These are phyloP conservation scores for Ditula angustiorana DNA, from an alignment of 2,888 invertebrate genomes.

Conservation along the genomic window DNA sequence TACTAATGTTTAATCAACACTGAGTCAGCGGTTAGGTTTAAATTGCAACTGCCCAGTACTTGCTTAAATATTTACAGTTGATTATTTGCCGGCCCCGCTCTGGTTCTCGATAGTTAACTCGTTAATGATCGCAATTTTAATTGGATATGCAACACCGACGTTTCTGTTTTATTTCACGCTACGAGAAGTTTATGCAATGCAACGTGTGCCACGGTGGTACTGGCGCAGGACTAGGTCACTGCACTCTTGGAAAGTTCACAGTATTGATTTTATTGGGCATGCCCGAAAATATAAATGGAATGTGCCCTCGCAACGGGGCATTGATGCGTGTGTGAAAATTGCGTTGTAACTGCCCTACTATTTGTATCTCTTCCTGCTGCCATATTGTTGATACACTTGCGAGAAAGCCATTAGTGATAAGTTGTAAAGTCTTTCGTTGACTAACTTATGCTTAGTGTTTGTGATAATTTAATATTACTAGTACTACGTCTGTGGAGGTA, in stretches of 20 bases:
- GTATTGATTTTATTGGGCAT: slow-evolving; percentile 85
- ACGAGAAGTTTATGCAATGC: slow-evolving; percentile 64
- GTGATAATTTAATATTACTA: no score
- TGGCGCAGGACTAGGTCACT: slow-evolving; percentile 77
- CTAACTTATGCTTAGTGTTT: no score
- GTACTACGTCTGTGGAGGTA: not conserved
- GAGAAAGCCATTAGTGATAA: no score
- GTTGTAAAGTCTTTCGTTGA: no score
- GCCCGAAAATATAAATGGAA: slow-evolving; percentile 83
- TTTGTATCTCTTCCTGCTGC: slow-evolving; percentile 13
- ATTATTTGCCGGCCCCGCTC: slow-evolving; percentile 6
- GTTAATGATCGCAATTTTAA: slow-evolving; percentile 48
- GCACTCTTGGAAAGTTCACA: slow-evolving; percentile 81
- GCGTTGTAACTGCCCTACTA: slow-evolving; percentile 27
- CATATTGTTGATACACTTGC: no score
- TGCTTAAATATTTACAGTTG: slow-evolving; percentile 19
- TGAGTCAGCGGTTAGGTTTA: not conserved
- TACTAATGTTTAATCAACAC: not conserved
- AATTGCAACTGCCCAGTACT: not conserved
- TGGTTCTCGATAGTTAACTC: slow-evolving; percentile 2
- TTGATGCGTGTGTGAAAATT: slow-evolving; percentile 48
- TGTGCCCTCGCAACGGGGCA: slow-evolving; percentile 59
- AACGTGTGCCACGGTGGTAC: slow-evolving; percentile 69
- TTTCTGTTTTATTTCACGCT: slow-evolving; percentile 56
- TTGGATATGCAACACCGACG: slow-evolving; percentile 46